Evolutionary conservation across 2,113 vertebrate genomes (phyloP).

Genomic region (Caranx melampygus): DNA sequence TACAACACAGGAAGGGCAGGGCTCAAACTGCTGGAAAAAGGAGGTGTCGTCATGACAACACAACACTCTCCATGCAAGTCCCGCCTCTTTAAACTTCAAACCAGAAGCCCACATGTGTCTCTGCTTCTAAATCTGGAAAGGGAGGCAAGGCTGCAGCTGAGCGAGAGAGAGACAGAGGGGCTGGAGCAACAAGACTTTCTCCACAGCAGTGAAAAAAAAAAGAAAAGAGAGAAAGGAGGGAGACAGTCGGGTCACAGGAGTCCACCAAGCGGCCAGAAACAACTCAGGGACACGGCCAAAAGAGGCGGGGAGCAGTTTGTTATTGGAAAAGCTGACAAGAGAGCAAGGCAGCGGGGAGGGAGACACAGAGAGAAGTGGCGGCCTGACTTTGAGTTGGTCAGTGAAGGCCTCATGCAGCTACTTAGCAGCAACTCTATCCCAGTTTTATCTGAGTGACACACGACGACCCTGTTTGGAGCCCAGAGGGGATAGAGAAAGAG

Average conservation of each 20-base stretch:
- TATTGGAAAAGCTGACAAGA: slow-evolving; percentile 93
- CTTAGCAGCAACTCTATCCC: slow-evolving; percentile 63
- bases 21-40: slow-evolving; percentile 1
- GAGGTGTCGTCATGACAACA: slow-evolving; percentile 59
- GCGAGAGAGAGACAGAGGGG: slow-evolving; percentile 1
- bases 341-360: slow-evolving; percentile 36
- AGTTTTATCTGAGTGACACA: slow-evolving; percentile 66
- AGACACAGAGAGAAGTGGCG: slow-evolving; percentile 73
- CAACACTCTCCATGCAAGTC: slow-evolving; percentile 49
- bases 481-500: not conserved
- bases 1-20: slow-evolving; percentile 10
- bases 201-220: slow-evolving; percentile 16
- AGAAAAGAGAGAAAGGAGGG: slow-evolving; percentile 10
- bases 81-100: slow-evolving; percentile 78
- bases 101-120: slow-evolving; percentile 86
- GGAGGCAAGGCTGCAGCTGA: slow-evolving; percentile 80
- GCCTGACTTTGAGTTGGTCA: slow-evolving; percentile 82
- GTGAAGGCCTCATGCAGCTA: slow-evolving; percentile 79
- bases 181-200: slow-evolving; percentile 31
- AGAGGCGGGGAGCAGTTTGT: slow-evolving; percentile 76
- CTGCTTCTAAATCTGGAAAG: slow-evolving; percentile 86
- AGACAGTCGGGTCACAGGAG: slow-evolving; percentile 52
- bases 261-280: slow-evolving; percentile 63
- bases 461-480: slow-evolving; percentile 38
- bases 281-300: slow-evolving; percentile 47